These are phyloP conservation scores for Virgularia gustaviana DNA, from an alignment of 92 coral and sea anemone genomes.

Conservation along the genomic window DNA sequence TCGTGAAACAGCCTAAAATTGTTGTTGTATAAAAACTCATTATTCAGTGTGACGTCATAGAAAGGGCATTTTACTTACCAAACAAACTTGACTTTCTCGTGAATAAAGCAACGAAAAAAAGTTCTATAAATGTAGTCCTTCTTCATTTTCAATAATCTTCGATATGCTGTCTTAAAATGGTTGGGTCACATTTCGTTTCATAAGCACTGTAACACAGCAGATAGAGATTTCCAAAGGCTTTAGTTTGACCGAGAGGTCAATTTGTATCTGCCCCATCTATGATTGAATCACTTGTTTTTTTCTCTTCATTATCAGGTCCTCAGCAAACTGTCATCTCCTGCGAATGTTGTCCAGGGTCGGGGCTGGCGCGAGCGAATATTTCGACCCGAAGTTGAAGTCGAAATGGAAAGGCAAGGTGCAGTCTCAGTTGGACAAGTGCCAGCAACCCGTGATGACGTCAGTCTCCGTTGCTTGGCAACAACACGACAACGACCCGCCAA, in stretches of 20 bases:
- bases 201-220: too few relatives aligned
- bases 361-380: slow-evolving; percentile 87
- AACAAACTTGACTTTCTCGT: too few relatives aligned
- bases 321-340: slow-evolving; percentile 83
- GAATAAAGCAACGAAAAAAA: too few relatives aligned
- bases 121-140: too few relatives aligned
- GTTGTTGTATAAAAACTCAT: too few relatives aligned
- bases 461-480: slow-evolving; percentile 98
- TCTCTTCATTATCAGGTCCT: slow-evolving; percentile 38
- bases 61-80: too few relatives aligned
- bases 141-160: too few relatives aligned
- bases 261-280: neutral
- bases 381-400: slow-evolving; percentile 77
- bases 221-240: too few relatives aligned
- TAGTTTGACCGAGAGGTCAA: neutral
- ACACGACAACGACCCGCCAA: slow-evolving; percentile 64
- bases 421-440: slow-evolving; percentile 67
- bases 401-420: slow-evolving; percentile 89
- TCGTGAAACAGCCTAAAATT: too few relatives aligned
- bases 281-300: neutral
- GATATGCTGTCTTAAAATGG: too few relatives aligned
- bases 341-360: slow-evolving; percentile 84
- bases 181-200: too few relatives aligned
- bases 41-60: too few relatives aligned
- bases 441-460: slow-evolving; percentile 92